phyloP scores from a whole-genome alignment of 2,888 invertebrate species.

The Drosophila limbata region DNA sequence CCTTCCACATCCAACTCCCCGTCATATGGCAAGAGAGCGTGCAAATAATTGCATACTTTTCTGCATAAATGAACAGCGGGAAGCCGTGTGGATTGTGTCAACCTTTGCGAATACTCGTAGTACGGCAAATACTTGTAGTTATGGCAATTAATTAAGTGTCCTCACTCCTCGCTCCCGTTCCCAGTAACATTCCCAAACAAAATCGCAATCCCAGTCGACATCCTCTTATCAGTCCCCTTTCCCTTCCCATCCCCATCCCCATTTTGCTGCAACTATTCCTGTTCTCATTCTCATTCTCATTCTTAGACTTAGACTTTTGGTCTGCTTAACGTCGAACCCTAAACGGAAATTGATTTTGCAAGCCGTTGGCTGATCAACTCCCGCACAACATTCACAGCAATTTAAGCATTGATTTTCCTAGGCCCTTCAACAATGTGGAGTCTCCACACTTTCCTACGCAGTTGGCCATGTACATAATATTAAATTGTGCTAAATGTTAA shows the following conservation, averaged over 20 bases:
- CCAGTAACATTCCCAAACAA: background rate
- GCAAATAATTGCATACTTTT: conserved; percentile 69
- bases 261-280: background rate
- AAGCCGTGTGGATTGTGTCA: background rate
- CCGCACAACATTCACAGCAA: conserved; percentile 31
- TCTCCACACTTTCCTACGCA: background rate
- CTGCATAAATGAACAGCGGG: conserved; percentile 35
- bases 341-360: conserved; percentile 75
- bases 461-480: background rate
- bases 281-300: background rate
- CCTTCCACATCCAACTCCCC: background rate
- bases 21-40: conserved; percentile 38
- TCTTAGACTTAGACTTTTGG: conserved; percentile 8
- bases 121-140: conserved; percentile 17
- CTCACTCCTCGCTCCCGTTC: conserved; percentile 4
- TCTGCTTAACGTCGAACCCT: conserved; percentile 45
- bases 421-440: background rate
- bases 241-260: conserved; percentile 1
- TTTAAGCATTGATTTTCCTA: conserved; percentile 45
- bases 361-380: conserved; percentile 66
- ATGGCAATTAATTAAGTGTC: conserved; percentile 63
- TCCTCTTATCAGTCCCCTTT: background rate
- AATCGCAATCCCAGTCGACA: background rate
- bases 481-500: background rate
- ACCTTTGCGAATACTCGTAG: conserved; percentile 1